Conservation (phyloP, 2,888 invertebrate genomes). For the Hirtodrosophila cameraria region DNA sequence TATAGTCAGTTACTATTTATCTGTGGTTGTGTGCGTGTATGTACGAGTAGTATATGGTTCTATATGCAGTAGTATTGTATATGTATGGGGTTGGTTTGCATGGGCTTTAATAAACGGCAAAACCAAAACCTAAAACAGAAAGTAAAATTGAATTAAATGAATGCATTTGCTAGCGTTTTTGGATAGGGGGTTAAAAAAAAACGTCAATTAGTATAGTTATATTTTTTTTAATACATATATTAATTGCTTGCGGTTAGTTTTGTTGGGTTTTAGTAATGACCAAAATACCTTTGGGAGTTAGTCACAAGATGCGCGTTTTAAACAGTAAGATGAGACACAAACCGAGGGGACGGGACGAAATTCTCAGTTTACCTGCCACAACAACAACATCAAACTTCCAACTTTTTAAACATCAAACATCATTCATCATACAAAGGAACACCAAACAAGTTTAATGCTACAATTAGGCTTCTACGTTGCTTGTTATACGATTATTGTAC, state of each 20-base stretch:
- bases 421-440: conserved; percentile 54
- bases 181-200: conserved; percentile 8
- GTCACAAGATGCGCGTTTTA: conserved; percentile 47
- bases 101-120: conserved; percentile 76
- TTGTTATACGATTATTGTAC: conserved; percentile 58
- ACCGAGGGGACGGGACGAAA: conserved; percentile 51
- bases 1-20: conserved; percentile 14
- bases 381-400: conserved; percentile 65
- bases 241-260: conserved; percentile 35
- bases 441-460: conserved; percentile 64
- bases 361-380: conserved; percentile 72
- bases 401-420: conserved; percentile 42
- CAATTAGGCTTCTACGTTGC: conserved; percentile 59
- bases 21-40: conserved; percentile 32
- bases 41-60: conserved; percentile 15
- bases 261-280: conserved; percentile 38
- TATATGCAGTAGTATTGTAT: conserved; percentile 29
- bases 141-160: conserved; percentile 48
- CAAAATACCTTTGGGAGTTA: conserved; percentile 50
- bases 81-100: conserved; percentile 61
- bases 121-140: conserved; percentile 79
- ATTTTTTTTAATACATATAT: not conserved
- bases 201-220: conserved; percentile 30
- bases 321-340: conserved; percentile 50
- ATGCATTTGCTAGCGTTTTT: conserved; percentile 42